Base-by-base conservation (phyloP, 2,797 vertebrate species). In the Phataginus tricuspis region DNA sequence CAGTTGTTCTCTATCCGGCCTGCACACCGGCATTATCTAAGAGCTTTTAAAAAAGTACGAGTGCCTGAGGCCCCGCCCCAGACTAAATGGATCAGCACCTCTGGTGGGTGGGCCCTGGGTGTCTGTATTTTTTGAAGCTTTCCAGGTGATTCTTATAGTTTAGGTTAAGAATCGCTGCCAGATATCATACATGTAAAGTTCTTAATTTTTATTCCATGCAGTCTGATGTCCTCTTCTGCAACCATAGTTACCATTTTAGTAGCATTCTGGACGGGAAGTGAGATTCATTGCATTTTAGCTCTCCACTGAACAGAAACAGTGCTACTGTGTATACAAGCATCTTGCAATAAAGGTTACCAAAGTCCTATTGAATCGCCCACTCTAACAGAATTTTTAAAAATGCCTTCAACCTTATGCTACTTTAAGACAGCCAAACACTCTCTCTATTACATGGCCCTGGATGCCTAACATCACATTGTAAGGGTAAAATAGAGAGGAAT, bases 321-420 rank as follows among this genome's bases (percentile, higher is more conserved):
- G 27, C 34, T 23, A 7, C 61, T 90, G 37, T 80, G 59, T 83
- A 37, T 77, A 51, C n/a, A 80, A 85, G 82, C 45, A 64, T 75
- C 34, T 88, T 84, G 7, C 23, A 66, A 68, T 14, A 63, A 68
- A 92, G 59, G 39, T 79, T 89, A 86, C 53, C 37, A 59, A 74
- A 82, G 57, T 55, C 84, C 77, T 77, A 29, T 85, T 74, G 84
- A 96, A 87, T 75, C 57, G n/a, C 77, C 93, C 96, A n/a, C 83
- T 97, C 95, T 97, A 88, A 95, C 53, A 61, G 64, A 86, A 96
- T 55, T 37, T 37, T 37, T 72, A 87, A 39, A 95, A 92, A 95
- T 97, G 80, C 92, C 85, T 63, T 75, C 74, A 89, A 37, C 25
- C 29, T 86, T 92, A 84, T 69, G 78, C 95, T 96, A 86, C 88